Evolutionary conservation across 2,797 vertebrate genomes (phyloP), one percentile per base, ranked within the genome.

Genomic region (Enteromius paludinosus): DNA sequence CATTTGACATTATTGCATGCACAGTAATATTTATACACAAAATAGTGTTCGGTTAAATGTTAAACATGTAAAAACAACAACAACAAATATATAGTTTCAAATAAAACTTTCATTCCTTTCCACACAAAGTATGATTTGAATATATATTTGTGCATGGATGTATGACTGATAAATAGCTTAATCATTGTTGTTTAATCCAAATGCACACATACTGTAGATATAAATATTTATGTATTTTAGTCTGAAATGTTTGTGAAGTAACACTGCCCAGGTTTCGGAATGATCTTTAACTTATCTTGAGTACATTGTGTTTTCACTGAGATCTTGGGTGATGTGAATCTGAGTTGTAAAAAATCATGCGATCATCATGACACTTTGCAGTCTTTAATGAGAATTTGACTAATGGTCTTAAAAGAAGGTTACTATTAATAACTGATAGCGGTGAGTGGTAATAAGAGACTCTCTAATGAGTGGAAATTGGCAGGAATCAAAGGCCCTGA

Each of bases 351-450:
- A n/a, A 33, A 20, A 17, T 52, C 0, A 20, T 20, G 28, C 18
- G 17, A 72, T 72, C 17, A 33, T 20, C 45, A 8, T n/a, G 45
- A 72, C 69, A 49, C 25, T 17, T 17, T 71, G 25, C 4, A 5
- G 45, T 14, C 45, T 72, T n/a, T 72, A 72, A 72, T 52, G 28
- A 33, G 5, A 49, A 14, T 30, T 52, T 72, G 70, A 52, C 5
- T 72, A 52, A 72, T 52, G 70, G 45, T 52, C 18, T 72, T 17
- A 52, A 72, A 72, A 52, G 18, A n/a, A 33, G 70, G 10, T 33
- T 72, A 8, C 70, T 52, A 52, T 72, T 72, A 72, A 52, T 72
- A 72, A 72, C 45, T 33, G 8, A 72, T 72, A 72, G 45, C 5
- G 1, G 28, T 12, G 20, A 52, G 25, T 72, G 20, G 69, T 52